These are phyloP conservation scores for Asobara japonica DNA, from an alignment of 1,140 invertebrate species.

Conservation along the genomic window DNA sequence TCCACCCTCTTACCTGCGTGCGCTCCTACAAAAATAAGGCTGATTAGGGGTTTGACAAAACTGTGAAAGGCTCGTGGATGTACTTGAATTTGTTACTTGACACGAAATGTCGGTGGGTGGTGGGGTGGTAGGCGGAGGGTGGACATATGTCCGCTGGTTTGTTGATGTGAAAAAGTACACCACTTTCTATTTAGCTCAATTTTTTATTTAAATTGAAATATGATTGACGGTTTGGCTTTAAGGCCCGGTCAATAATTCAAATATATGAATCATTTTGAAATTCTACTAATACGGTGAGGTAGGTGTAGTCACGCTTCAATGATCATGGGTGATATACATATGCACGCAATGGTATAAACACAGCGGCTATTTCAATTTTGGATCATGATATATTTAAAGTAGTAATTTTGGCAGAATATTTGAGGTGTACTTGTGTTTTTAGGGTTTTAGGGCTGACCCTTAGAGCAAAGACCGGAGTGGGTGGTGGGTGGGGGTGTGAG, in stretches of 20 bases:
- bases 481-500: too few species aligned
- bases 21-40: neutral
- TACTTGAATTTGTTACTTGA: neutral
- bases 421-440: neutral
- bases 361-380: neutral
- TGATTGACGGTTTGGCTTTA: conserved; percentile 5
- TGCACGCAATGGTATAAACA: conserved; percentile 3
- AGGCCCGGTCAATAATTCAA: neutral
- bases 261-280: neutral
- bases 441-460: neutral
- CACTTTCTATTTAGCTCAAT: conserved; percentile 12
- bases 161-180: neutral
- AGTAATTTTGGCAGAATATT: neutral
- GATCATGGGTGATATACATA: neutral
- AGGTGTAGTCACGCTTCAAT: neutral
- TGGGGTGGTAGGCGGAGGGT: too few species aligned
- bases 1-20: neutral
- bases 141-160: too few species aligned
- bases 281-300: neutral
- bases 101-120: neutral
- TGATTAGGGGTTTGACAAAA: conserved; percentile 4
- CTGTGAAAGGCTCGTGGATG: neutral
- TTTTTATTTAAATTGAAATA: neutral
- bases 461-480: too few species aligned
- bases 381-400: neutral